Conservation (phyloP, 2,113 vertebrate species). For the Hippocampus guttulatus region DNA sequence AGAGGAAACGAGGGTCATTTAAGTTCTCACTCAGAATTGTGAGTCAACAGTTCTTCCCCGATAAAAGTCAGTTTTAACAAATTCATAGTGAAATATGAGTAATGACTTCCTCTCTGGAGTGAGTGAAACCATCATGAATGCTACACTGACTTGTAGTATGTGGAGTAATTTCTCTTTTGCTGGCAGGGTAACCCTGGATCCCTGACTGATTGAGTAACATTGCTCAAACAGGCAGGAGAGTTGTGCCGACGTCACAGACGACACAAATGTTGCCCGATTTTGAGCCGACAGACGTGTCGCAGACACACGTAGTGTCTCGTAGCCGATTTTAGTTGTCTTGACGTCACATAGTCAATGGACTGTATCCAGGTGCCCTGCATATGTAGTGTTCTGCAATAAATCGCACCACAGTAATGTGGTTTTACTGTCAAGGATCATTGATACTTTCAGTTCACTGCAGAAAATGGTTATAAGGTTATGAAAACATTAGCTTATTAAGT, state of each 20-base stretch:
- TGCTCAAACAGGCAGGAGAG: not conserved
- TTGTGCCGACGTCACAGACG: not conserved
- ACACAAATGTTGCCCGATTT: too few species aligned
- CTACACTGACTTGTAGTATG: not conserved
- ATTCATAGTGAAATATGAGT: slow-evolving; percentile 43
- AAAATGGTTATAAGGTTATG: not conserved
- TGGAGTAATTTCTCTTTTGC: not conserved
- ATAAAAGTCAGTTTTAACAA: not conserved
- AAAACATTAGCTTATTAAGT: not conserved
- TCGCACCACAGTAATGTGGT: not conserved
- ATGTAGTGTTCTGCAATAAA: not conserved
- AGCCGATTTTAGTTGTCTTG: too few species aligned
- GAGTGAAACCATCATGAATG: not conserved
- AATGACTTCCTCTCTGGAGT: slow-evolving; percentile 40
- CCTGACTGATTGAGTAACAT: too few species aligned
- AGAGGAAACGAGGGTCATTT: not conserved
- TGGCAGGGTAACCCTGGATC: too few species aligned
- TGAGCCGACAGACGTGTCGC: too few species aligned
- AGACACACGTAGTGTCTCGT: too few species aligned
- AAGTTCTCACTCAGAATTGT: not conserved
- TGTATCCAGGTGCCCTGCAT: not conserved
- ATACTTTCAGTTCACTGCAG: not conserved
- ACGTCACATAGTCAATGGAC: not conserved
- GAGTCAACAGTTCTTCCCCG: not conserved
- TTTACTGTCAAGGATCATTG: not conserved